Evolutionary conservation across 1,140 invertebrate genomes (phyloP), one percentile per base, ranked within the genome.

Genomic region (Notospermus geniculatus): DNA sequence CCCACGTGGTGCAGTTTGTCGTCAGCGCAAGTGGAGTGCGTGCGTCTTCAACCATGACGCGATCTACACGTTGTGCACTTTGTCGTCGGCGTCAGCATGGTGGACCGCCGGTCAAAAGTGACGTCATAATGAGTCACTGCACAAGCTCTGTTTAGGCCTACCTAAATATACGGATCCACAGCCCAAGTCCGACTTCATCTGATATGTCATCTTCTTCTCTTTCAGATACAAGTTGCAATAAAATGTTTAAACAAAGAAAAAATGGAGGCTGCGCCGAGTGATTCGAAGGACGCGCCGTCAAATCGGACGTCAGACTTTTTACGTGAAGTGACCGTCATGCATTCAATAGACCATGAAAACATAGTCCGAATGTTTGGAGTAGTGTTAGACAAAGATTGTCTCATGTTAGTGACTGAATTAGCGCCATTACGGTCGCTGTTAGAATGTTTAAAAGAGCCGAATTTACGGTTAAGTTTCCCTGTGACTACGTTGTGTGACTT

Each of bases 291-390:
- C 4, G 32, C 15, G 32, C 32, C 32, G 32, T 36, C 32, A 36
- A 36, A 7, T 4, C 32, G 32, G 79, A 92, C 93, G 0, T 90
- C 93, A 71, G 94, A 97, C 78, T 98, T 98, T 82, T 82, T 99
- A 19, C 97, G 98, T 80, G 97, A 99, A 82, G 97, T 95, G 1
- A 92, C 92, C 2, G 95, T 97, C 45, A 98, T 98, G 95, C 94
- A 98, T 78, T 89, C 90, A 53, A 96, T 98, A 69, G 92, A 97
- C 74, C 94, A 98, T 77, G 91, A 95, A 69, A 92, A 96, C 78
- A 95, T 98, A 69, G 95, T 98, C 0, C 84, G 93, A 22, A 83
- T 99, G n/a, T 98, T 95, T 80, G 96, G 96, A 0, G 95, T 98
- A 41, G 96, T 98, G 2, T 81, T 98, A 29, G 93, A 96, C 71